Evolutionary conservation across 37 sponge, comb jelly and placozoan genomes (phyloP).

Genomic region (Corticium candelabrum): DNA sequence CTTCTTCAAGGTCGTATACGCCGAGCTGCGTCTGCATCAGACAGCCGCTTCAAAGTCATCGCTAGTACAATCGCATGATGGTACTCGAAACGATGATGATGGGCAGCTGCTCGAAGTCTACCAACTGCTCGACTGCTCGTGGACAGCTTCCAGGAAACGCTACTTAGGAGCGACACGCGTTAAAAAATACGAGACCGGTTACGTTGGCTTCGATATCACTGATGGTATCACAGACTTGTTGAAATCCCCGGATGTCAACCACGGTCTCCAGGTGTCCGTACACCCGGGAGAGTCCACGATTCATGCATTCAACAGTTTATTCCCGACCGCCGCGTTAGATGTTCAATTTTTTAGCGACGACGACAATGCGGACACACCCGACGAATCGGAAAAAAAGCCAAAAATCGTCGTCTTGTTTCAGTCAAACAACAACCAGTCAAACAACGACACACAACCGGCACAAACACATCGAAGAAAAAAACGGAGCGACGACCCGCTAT

Average conservation of each 20-base stretch:
- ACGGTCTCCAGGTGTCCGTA: neutral
- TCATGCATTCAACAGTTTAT: neutral
- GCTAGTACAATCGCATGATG: neutral
- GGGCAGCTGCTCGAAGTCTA: neutral
- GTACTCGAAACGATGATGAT: no score
- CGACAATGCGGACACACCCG: neutral
- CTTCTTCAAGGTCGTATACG: neutral
- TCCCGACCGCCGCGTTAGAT: neutral
- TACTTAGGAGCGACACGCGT: neutral
- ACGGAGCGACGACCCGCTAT: neutral
- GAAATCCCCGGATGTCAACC: neutral
- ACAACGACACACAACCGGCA: neutral
- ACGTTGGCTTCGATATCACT: neutral
- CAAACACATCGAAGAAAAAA: neutral
- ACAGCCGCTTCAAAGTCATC: neutral
- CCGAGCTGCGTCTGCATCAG: neutral
- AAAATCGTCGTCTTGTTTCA: neutral
- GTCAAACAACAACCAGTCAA: neutral
- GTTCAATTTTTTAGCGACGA: neutral
- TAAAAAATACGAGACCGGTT: neutral
- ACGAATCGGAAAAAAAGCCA: neutral
- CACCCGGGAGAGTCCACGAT: neutral
- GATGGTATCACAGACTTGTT: neutral
- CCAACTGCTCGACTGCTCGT: neutral
- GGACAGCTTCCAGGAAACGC: neutral